Conservation (phyloP, 2,888 invertebrate species). For the Aphodius granarius region DNA sequence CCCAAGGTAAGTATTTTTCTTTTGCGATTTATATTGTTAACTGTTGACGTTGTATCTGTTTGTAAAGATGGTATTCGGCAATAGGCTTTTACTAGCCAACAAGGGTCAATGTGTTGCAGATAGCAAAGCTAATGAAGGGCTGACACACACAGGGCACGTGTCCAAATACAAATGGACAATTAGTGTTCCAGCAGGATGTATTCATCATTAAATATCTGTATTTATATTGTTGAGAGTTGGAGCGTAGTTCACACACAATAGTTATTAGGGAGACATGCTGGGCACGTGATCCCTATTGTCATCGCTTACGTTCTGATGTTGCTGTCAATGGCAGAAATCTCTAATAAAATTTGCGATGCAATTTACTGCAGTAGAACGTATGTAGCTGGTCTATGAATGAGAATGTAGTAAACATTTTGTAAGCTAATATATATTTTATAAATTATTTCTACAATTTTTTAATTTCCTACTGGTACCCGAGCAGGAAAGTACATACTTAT, state of each 20-base stretch:
- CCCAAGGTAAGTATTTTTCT: no score
- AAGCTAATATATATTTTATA: no score
- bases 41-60: no score
- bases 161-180: conserved; percentile 21
- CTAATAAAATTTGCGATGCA: neutral
- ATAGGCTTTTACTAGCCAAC: neutral
- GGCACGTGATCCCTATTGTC: neutral
- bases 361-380: neutral
- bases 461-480: no score
- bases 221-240: neutral
- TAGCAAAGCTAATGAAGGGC: neutral
- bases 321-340: neutral
- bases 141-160: conserved; percentile 19
- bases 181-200: conserved; percentile 18
- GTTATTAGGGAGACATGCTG: neutral
- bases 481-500: no score
- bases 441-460: no score
- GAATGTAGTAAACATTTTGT: no score
- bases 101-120: neutral
- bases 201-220: conserved; percentile 25
- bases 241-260: neutral
- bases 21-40: no score
- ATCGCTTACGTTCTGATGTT: neutral
- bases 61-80: neutral
- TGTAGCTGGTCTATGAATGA: no score